Percentiles rank a stretch among this genome's conserved stretches.
phyloP scores from a whole-genome alignment of 2,113 vertebrate genomes.

The Phalacrocorax brasilianus region DNA sequence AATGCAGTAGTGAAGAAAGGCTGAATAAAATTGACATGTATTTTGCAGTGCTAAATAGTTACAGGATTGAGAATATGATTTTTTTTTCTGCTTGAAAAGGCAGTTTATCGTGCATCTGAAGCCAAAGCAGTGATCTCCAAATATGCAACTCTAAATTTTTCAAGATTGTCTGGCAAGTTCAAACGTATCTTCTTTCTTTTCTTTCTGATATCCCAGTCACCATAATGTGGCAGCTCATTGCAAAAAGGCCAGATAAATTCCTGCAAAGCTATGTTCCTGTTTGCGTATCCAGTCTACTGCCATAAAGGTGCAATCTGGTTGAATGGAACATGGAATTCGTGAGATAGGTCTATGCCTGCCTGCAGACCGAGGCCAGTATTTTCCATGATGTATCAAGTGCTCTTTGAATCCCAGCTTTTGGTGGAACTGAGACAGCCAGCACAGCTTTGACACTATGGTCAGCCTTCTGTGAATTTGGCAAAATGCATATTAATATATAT shows the following conservation, averaged over 20 bases:
- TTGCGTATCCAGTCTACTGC: neutral
- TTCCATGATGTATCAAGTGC: neutral
- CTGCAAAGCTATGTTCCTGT: neutral
- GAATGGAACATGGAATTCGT: neutral
- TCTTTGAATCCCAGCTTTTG: neutral
- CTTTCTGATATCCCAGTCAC: neutral
- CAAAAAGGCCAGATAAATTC: neutral
- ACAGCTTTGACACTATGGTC: neutral
- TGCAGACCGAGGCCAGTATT: constrained; percentile 1
- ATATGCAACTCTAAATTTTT: neutral
- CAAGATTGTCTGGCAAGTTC: neutral
- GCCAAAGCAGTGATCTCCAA: neutral
- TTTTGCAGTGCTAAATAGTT: constrained; percentile 15
- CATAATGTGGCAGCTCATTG: neutral
- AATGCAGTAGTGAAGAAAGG: neutral
- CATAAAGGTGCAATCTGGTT: neutral
- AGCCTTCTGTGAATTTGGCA: constrained; percentile 30
- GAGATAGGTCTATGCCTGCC: neutral
- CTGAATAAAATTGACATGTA: constrained; percentile 5
- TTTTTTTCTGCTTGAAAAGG: neutral
- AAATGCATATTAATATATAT: constrained; percentile 15
- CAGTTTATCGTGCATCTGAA: neutral
- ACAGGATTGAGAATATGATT: neutral
- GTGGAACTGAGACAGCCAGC: neutral
- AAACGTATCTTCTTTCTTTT: neutral